These are phyloP conservation scores for Digitonthophagus gazella DNA, from an alignment of 2,888 invertebrate genomes.

Conservation along the genomic window DNA sequence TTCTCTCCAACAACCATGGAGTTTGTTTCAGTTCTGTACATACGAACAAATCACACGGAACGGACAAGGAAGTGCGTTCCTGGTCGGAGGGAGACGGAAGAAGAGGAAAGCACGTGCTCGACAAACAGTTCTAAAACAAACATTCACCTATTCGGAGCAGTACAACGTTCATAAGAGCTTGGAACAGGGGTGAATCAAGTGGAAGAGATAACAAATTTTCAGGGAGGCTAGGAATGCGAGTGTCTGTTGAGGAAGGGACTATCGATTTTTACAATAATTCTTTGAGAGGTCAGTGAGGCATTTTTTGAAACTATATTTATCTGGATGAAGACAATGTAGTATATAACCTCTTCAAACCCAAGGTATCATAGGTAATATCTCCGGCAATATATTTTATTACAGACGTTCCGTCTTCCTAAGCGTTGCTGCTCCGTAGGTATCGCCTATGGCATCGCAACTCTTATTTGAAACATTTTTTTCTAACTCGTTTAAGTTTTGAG, in stretches of 20 bases:
- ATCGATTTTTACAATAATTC: neutral
- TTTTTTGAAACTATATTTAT: neutral
- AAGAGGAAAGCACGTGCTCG: slow-evolving; percentile 22
- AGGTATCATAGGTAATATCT: too few relatives aligned
- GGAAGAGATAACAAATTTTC: neutral
- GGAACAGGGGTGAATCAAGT: neutral
- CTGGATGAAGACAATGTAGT: neutral
- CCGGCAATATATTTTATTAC: too few relatives aligned
- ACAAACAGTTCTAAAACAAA: slow-evolving; percentile 22
- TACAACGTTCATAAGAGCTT: slow-evolving; percentile 17
- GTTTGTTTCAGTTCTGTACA: neutral
- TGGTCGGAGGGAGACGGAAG: neutral
- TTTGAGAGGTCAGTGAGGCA: neutral
- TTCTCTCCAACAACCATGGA: neutral
- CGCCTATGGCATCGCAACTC: too few relatives aligned
- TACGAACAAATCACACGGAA: neutral
- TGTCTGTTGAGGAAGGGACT: neutral
- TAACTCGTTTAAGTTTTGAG: too few relatives aligned
- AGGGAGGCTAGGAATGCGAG: neutral
- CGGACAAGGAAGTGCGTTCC: neutral
- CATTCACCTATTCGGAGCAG: slow-evolving; percentile 24
- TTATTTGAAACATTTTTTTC: too few relatives aligned
- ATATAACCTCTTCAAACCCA: too few relatives aligned
- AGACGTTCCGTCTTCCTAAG: too few relatives aligned
- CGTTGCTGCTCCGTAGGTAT: too few relatives aligned